Evolutionary conservation across 2,113 vertebrate species (phyloP), one percentile per base, ranked within the genome.

Genomic region (Silurus asotus): DNA sequence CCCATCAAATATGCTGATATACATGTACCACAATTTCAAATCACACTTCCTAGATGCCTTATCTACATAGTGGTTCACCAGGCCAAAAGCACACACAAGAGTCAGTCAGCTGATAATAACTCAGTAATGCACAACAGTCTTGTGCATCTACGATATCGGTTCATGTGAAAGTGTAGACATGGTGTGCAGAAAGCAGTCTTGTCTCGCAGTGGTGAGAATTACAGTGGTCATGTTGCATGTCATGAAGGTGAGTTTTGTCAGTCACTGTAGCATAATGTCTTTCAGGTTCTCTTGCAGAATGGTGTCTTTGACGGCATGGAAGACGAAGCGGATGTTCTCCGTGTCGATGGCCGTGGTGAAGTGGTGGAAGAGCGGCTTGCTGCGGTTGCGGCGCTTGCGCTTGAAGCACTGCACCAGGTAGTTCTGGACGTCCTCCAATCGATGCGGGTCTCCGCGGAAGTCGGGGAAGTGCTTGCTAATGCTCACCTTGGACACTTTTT

Each of bases 241-340:
- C 5, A 62, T 14, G 58, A 8, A 23, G 20, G 1, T 5, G 10
- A 59, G 64, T 51, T 62, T 89, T 37, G 1, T 28, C 59, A 77
- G 80, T 98, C 96, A 99, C 95, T 99, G 97, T 94, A 99, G 93
- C 97, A 99, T 99, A 87, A 99, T 98, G n/a, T 99, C 97, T 91
- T 96, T 98, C 78, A 99, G 97, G 88, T 99, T 99, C 89, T 98
- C 97, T 90, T 99, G 97, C 93, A 99, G 95, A 93, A 99, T 99
- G 0, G 97, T 99, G 96, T 99, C 97, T 93, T 99, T 99, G 88
- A 99, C 98, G 0, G 98, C 98, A 9, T 97, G 97, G 87, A 99
- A 99, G 86, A 99, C 98, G 4, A 98, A 99, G 90, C 98, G 97
- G 92, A 99, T 97, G 89, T 99, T 99, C 88, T 99, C 98, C 0